A percentile compares a stretch with the other conserved stretches of the same genome.
phyloP scores from a whole-genome alignment of 2,113 vertebrate genomes.

The Balaenoptera acutorostrata region DNA sequence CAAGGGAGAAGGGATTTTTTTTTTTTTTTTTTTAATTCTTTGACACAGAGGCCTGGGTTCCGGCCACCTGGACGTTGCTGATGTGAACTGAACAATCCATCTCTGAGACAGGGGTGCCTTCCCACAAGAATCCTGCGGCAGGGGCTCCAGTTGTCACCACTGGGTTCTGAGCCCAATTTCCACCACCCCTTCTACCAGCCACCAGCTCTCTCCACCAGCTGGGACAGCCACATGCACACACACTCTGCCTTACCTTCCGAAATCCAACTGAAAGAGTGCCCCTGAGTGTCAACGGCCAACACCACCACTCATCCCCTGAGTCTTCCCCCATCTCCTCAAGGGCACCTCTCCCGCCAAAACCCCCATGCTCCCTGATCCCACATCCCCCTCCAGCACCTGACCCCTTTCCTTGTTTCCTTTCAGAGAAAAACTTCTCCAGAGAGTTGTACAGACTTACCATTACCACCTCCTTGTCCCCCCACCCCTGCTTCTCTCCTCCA shows the following conservation, averaged over 20 bases:
- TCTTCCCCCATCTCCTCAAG: background rate
- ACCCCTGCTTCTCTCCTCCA: background rate
- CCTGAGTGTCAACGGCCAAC: background rate
- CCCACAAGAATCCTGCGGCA: background rate
- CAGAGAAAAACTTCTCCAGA: background rate
- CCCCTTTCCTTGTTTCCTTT: background rate
- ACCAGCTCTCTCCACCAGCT: background rate
- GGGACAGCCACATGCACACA: background rate
- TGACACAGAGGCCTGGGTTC: background rate
- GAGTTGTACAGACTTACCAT: background rate
- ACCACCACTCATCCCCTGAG: background rate
- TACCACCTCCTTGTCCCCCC: background rate
- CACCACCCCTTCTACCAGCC: background rate
- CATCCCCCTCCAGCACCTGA: background rate
- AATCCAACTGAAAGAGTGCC: background rate
- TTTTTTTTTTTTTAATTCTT: background rate
- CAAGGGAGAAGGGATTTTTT: background rate
- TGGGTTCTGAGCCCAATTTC: background rate
- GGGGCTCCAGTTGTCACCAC: background rate
- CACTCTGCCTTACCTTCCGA: background rate
- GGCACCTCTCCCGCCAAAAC: background rate
- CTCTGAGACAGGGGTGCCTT: background rate
- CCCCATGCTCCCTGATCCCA: background rate
- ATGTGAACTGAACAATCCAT: background rate
- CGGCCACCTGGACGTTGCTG: too few relatives aligned